Percentiles rank a stretch among this genome's conserved stretches.
phyloP scores from a whole-genome alignment of 2,888 invertebrate species.

The Orthosia gothica region DNA sequence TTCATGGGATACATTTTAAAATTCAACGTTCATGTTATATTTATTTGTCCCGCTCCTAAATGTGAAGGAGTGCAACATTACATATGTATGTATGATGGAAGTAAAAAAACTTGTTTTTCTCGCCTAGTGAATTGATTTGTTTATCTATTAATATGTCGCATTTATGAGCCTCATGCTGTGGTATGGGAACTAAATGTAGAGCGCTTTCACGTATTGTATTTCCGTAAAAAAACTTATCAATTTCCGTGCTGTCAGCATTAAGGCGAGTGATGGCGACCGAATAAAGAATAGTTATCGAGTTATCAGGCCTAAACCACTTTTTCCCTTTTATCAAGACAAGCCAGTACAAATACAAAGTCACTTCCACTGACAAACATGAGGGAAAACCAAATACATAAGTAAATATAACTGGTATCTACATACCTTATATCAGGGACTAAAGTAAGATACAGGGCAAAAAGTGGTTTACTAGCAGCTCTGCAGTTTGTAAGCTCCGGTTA shows the following conservation, averaged over 20 bases:
- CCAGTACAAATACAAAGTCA: slow-evolving; percentile 21
- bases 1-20: slow-evolving; percentile 79
- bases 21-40: slow-evolving; percentile 73
- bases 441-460: slow-evolving; percentile 72
- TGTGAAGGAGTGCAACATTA: slow-evolving; percentile 62
- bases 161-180: background rate
- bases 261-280: background rate
- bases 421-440: slow-evolving; percentile 60
- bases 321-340: slow-evolving; percentile 5
- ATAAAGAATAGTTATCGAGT: background rate
- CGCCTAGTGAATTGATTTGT: background rate
- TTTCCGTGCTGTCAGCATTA: background rate
- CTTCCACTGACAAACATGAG: slow-evolving; percentile 13
- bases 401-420: slow-evolving; percentile 18
- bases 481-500: slow-evolving; percentile 62
- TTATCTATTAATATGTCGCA: background rate
- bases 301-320: slow-evolving; percentile 11
- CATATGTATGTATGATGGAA: slow-evolving; percentile 42
- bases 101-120: slow-evolving; percentile 55
- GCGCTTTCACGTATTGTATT: slow-evolving; percentile 3
- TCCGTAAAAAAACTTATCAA: background rate
- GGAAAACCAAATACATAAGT: slow-evolving; percentile 22
- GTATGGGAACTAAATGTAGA: background rate
- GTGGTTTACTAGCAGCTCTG: slow-evolving; percentile 66
- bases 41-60: slow-evolving; percentile 62